Base-by-base conservation (phyloP, 2,113 vertebrate species). In the Triplophysa tibetana region DNA sequence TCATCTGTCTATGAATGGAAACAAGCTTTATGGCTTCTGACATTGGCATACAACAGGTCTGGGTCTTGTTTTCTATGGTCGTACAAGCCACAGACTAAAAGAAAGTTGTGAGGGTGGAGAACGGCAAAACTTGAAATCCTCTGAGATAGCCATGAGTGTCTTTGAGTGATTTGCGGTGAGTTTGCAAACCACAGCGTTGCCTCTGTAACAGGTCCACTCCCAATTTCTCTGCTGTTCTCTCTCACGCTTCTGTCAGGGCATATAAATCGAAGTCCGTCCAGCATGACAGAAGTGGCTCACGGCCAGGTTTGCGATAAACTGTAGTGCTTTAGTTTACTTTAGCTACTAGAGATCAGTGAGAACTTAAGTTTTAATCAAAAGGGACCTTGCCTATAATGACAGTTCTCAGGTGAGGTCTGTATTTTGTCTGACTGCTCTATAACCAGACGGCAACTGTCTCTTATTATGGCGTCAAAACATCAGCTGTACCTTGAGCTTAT, bases 71-170 rank as follows among this genome's bases (percentile, higher is more conserved):
- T 75, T 75, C 41, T 63, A 10, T 63, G 56, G 38, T 45, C n/a
- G 21, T 62, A 58, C 58, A 63, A 63, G n/a, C 73, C 73, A 75
- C 73, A 63, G 62, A 61, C 73, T 75, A 26, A 75, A 63, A 75
- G 73, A 75, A 75, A 48, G 21, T 26, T 63, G 58, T 75, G 23
- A 75, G 73, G 73, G 73, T 50, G 73, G 73, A 48, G 73, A 63
- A 75, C 23, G 16, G 21, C 24, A 24, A 63, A 48, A 1, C 38
- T 75, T 63, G 16, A 45, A 75, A 75, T 24, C 73, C 73, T 1
- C 16, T n/a, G 60, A 75, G 58, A 75, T 63, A 23, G 41, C 70
- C 58, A 61, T 60, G 70, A 73, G 70, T 73, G 70, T 43, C n/a
- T 75, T 45, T 75, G 56, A 63, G 63, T 74, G 73, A 75, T 75